These are phyloP conservation scores for Gnatocerus cornutus DNA, from an alignment of 2,888 invertebrate genomes.

Conservation along the genomic window DNA sequence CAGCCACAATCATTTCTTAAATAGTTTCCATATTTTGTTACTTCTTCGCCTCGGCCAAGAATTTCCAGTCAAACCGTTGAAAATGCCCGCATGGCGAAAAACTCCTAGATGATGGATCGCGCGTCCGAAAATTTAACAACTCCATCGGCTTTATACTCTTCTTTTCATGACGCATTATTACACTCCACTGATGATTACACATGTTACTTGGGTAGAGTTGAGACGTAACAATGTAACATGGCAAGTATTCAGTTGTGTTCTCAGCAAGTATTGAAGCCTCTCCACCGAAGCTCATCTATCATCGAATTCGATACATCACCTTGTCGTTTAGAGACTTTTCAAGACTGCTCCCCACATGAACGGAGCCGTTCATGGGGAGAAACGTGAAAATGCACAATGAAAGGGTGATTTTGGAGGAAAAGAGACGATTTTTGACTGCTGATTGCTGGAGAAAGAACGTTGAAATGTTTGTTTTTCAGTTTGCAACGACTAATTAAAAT, in stretches of 20 bases:
- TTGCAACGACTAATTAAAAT: too few species aligned
- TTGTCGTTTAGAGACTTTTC: slow-evolving; percentile 54
- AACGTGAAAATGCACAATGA: slow-evolving; percentile 5
- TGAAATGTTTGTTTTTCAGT: too few species aligned
- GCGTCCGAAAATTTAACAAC: slow-evolving; percentile 46
- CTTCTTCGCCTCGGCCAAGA: too few species aligned
- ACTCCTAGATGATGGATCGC: slow-evolving; percentile 28
- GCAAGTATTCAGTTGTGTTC: slow-evolving; percentile 49
- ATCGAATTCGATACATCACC: slow-evolving; percentile 58
- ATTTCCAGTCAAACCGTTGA: too few species aligned
- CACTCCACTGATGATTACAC: slow-evolving; percentile 54
- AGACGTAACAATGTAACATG: slow-evolving; percentile 50
- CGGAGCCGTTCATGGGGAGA: neutral
- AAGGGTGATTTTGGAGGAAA: neutral
- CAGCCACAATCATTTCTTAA: too few species aligned
- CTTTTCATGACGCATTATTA: slow-evolving; percentile 49
- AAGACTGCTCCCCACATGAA: slow-evolving; percentile 13
- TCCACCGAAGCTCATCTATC: slow-evolving; percentile 55
- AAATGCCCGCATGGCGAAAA: too few species aligned
- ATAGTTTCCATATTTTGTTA: too few species aligned
- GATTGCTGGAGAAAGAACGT: too few species aligned
- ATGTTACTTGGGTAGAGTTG: slow-evolving; percentile 51
- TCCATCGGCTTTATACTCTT: slow-evolving; percentile 43
- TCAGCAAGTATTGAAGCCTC: slow-evolving; percentile 51
- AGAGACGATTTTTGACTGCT: neutral